These are phyloP conservation scores for Melitaea athalia DNA, from an alignment of 2,888 invertebrate genomes.

Conservation along the genomic window DNA sequence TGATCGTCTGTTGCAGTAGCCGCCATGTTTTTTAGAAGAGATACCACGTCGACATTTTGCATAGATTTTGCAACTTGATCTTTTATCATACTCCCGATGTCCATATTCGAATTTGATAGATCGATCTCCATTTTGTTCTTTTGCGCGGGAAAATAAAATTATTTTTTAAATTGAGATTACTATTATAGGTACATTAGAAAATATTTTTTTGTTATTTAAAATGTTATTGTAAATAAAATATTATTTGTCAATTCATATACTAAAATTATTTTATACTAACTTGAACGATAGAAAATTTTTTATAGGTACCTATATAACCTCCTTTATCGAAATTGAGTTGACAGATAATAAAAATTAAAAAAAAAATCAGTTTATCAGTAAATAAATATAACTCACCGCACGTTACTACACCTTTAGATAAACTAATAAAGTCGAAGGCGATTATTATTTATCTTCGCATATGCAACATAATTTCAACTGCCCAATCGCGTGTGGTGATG, in stretches of 20 bases:
- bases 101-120: conserved; percentile 29
- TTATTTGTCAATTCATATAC: no score
- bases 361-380: conserved; percentile 13
- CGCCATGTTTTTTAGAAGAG: conserved; percentile 62
- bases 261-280: neutral
- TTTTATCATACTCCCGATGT: conserved; percentile 57
- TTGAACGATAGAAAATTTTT: neutral
- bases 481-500: conserved; percentile 40
- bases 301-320: neutral
- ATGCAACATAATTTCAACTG: conserved; percentile 34
- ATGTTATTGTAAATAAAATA: no score
- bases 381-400: conserved; percentile 50
- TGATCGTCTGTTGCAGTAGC: conserved; percentile 58
- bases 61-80: conserved; percentile 63
- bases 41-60: conserved; percentile 62
- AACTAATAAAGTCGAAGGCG: conserved; percentile 52
- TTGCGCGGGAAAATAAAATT: conserved; percentile 17
- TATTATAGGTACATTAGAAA: no score
- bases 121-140: conserved; percentile 32
- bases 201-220: neutral
- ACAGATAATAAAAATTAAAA: neutral
- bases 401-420: conserved; percentile 54
- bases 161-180: no score
- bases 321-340: neutral
- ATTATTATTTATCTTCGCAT: conserved; percentile 36